Conservation (phyloP, 2,888 invertebrate genomes). For the Hyposoter dolosus region DNA sequence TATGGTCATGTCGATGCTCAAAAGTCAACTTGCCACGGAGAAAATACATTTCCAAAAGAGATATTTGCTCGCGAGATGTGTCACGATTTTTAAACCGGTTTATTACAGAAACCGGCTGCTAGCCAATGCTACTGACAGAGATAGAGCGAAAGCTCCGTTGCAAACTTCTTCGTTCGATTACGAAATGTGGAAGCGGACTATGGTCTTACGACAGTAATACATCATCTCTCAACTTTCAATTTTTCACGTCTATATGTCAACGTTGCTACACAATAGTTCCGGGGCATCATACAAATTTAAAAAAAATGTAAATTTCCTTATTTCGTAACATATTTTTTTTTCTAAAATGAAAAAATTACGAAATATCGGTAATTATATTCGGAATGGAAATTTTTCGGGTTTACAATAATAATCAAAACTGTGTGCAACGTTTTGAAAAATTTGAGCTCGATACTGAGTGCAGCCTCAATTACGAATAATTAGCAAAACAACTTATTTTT, state of each 20-base stretch:
- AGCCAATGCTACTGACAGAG: not conserved
- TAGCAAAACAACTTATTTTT: not conserved
- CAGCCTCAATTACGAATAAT: no score
- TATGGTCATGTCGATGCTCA: constrained; percentile 19
- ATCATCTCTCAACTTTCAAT: constrained; percentile 14
- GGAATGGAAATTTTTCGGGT: no score
- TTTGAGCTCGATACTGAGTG: no score
- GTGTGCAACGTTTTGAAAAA: no score
- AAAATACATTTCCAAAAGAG: constrained; percentile 58
- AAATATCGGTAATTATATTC: no score
- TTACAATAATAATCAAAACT: no score
- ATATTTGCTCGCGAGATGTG: constrained; percentile 42
- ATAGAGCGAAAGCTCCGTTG: constrained; percentile 10
- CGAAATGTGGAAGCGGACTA: not conserved
- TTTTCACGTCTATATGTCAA: constrained; percentile 2
- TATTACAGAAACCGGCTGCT: constrained; percentile 38
- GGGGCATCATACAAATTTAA: not conserved
- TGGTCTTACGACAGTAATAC: constrained; percentile 17
- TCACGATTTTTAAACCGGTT: constrained; percentile 50
- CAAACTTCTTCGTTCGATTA: constrained; percentile 36
- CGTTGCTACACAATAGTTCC: not conserved
- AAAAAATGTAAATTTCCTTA: not conserved
- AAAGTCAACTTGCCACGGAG: not conserved
- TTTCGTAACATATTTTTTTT: not conserved
- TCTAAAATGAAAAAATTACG: not conserved